A percentile compares a stretch with the other conserved stretches of the same genome.
phyloP scores from a whole-genome alignment of 2,797 vertebrate species.

The Percopsis omiscomaycus region DNA sequence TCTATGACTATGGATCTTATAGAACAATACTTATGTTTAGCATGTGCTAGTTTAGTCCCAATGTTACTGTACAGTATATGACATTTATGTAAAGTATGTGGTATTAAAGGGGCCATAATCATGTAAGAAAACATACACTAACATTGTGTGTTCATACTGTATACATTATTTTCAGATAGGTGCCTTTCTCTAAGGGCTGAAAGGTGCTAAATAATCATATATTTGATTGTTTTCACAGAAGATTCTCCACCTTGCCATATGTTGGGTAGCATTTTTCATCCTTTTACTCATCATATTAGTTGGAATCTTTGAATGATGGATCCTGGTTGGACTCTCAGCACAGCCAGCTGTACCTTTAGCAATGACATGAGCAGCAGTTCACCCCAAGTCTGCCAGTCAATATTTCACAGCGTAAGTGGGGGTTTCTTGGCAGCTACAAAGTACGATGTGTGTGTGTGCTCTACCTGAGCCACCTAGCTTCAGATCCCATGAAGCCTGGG shows the following conservation, averaged over 20 bases:
- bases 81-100: too few species aligned
- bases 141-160: too few species aligned
- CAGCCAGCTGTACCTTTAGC: conserved; percentile 24
- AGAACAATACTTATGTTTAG: too few species aligned
- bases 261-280: conserved; percentile 77
- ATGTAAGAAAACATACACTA: too few species aligned
- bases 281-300: conserved; percentile 84
- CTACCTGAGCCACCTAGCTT: conserved; percentile 8
- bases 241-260: conserved; percentile 80
- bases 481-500: conserved; percentile 30
- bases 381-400: conserved; percentile 28
- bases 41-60: too few species aligned
- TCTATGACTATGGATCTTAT: too few species aligned
- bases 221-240: conserved; percentile 70
- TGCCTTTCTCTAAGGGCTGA: too few species aligned
- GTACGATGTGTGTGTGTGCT: conserved; percentile 24
- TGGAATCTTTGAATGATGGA: conserved; percentile 56
- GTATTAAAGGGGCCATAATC: too few species aligned
- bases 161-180: too few species aligned
- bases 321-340: conserved; percentile 18
- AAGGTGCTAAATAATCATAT: too few species aligned
- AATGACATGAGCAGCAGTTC: conserved; percentile 23
- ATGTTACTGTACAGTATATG: too few species aligned
- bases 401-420: conserved; percentile 36
- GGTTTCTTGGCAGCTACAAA: conserved; percentile 9